Conservation (phyloP, 2,888 invertebrate species). For the Drosophila lacicola region DNA sequence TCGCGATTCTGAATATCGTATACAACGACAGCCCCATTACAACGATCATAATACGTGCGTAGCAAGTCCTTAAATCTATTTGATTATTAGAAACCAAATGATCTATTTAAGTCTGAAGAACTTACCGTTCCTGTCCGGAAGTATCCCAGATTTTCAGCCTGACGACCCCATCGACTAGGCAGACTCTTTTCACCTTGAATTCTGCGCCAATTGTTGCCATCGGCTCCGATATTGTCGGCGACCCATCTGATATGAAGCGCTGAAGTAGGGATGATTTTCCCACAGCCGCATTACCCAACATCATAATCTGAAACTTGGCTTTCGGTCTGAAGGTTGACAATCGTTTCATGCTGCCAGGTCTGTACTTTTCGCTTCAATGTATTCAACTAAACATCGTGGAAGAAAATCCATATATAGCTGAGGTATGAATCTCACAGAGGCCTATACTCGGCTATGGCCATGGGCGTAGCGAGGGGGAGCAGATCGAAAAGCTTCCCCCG, state of each 20-base stretch:
- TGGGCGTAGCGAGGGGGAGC: no score
- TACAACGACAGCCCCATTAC: slow-evolving; percentile 42
- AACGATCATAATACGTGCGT: slow-evolving; percentile 10
- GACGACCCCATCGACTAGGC: neutral
- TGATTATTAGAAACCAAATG: neutral
- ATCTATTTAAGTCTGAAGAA: no score
- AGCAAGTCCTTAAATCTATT: slow-evolving; percentile 42
- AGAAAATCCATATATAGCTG: neutral
- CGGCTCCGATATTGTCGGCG: neutral
- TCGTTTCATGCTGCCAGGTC: slow-evolving; percentile 7
- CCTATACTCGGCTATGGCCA: no score
- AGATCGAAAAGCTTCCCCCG: no score
- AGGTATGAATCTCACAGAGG: no score
- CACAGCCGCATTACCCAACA: slow-evolving; percentile 43
- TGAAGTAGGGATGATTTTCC: slow-evolving; percentile 54
- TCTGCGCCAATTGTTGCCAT: slow-evolving; percentile 30
- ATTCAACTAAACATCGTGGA: slow-evolving; percentile 11
- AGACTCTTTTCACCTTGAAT: slow-evolving; percentile 2
- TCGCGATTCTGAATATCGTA: slow-evolving; percentile 44
- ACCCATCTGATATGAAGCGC: neutral
- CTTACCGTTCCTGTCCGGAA: slow-evolving; percentile 45
- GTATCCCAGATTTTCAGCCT: slow-evolving; percentile 42
- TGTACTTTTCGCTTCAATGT: neutral
- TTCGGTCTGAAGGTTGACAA: neutral
- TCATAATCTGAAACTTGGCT: slow-evolving; percentile 11